Base-by-base conservation (phyloP, 2,797 vertebrate genomes). In the Gobionotothen gibberifrons region DNA sequence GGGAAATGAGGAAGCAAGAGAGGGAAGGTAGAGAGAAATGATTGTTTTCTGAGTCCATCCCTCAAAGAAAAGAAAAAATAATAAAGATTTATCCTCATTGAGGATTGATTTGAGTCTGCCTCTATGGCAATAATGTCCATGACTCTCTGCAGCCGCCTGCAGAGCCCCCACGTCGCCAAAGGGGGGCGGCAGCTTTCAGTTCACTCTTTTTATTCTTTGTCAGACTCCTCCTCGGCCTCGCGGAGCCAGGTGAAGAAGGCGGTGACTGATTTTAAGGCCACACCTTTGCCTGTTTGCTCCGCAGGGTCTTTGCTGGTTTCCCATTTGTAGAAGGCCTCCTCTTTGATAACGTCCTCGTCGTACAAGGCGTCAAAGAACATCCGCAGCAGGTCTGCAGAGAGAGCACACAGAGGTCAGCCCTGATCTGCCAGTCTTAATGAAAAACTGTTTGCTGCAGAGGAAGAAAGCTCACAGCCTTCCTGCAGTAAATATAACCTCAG, bases 281-380 rank as follows among this genome's bases (percentile, higher is more conserved):
- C 98, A 0, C 98, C 98, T 90, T 99, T 99, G 79, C 98, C 98
- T 36, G 94, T 96, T 89, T 98, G 97, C 92, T 99, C 98, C 0
- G 97, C 96, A 0, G 96, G 91, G 91, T 99, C 98, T 93, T 98
- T 99, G 95, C 98, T 97, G 57, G 95, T 95, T 91, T 99, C 98
- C 98, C 98, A 99, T 77, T 97, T 97, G 93, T 98, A 98, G 93
- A 99, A 99, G 78, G 97, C 96, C 2, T 99, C 98, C 90, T 99
- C 98, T 86, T 98, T 98, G 44, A 99, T 97, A 44, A 99, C 96
- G 0, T 99, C 98, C 84, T 99, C 98, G 0, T 99, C 97, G 0
- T 99, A 99, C 55, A 99, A 92, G 15, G 94, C 92, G 58, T 99
- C 97, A 8, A 99, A 99, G 90, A 99, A 99, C 96, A 96, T 97